Base-by-base conservation (phyloP, 2,888 invertebrate species). In the Cryptus viduatorius region DNA sequence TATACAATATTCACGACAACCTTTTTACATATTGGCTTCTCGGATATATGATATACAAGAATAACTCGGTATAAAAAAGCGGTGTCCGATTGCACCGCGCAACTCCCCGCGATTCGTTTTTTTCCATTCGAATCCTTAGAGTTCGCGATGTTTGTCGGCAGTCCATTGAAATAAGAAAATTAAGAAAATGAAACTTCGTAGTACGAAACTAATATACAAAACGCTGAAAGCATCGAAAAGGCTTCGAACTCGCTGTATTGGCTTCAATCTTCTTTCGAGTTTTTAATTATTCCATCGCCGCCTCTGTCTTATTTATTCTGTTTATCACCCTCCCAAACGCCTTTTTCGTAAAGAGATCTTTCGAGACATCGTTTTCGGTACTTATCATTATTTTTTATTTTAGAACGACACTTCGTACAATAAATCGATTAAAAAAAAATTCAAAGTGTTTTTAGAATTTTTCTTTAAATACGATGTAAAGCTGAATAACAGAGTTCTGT, bases 231-330 rank as follows among this genome's bases (percentile, higher is more conserved):
- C 42, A 81, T 16, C 56, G 61, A 12, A 71, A 71, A 69, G 86
- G 83, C 79, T 86, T 83, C 80, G 64, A 56, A 42, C 65, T 24
- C 53, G 19, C 56, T 16, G 64, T 24, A 5, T 7, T 31, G 75
- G 69, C 75, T 75, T 82, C 79, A 71, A 79, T 72, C 50, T 48
- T 56, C 56, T 50, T 71, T 75, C 80, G 65, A 61, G 31, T 83
- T 77, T 85, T 83, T 83, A 50, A 75, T 77, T 83, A 72, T 83
- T 71, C 64, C 71, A 12, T 76, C 46, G 46, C 42, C 50, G 14
- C 31, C 19, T 44, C 59, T 65, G n/a, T 14, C 14, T 37, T 37
- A 37, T 37, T 37, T 1, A 46, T 68, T 50, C 44, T 7, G 12
- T 56, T 16, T 56, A 31, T 65, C 10, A 8, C 64, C n/a, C 29